Evolutionary conservation across 1,140 invertebrate genomes (phyloP), one percentile per base, ranked within the genome.

Genomic region (Spodoptera litura): DNA sequence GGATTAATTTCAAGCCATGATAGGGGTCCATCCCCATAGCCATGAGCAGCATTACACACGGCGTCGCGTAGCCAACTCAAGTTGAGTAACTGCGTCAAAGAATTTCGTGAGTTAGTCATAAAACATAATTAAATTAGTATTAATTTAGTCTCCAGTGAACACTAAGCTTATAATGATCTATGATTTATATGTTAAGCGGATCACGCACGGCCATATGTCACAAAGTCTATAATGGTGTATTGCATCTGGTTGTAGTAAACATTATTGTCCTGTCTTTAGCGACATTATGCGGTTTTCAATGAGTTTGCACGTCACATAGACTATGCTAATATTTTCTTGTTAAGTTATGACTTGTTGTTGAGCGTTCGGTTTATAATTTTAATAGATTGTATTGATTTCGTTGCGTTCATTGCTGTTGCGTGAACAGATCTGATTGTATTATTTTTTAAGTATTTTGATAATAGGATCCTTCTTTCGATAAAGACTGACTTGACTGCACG

Each of bases 211-310:
- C 62, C 62, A 56, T 66, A 77, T 68, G 61, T 66, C 72, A 64
- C 61, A 20, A 12, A 70, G 44, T 79, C 15, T 66, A 79, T 86
- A 83, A 84, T 87, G 82, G 82, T 85, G 59, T 81, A 87, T 90
- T 87, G 59, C 83, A 84, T 82, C 51, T 83, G 71, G 35, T 72
- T 4, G 76, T 80, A 81, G 70, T 88, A 86, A 88, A 84, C 81
- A 88, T 86, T 74, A 81, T 84, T 84, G 83, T 83, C 38, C 79
- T 81, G 84, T 87, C 83, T 81, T 73, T 71, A 79, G 78, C 31
- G 73, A 87, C 81, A 85, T 85, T 85, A 81, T 78, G 71, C 68
- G 80, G 77, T 80, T 85, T 76, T 73, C 80, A 88, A 89, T 83
- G 81, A 83, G 78, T 64, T 53, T 51, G 15, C 70, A 74, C 79